A percentile compares a stretch with the other conserved stretches of the same genome.
Evolutionary conservation across 2,888 invertebrate species (phyloP).

Genomic region (Sinelater perroti): DNA sequence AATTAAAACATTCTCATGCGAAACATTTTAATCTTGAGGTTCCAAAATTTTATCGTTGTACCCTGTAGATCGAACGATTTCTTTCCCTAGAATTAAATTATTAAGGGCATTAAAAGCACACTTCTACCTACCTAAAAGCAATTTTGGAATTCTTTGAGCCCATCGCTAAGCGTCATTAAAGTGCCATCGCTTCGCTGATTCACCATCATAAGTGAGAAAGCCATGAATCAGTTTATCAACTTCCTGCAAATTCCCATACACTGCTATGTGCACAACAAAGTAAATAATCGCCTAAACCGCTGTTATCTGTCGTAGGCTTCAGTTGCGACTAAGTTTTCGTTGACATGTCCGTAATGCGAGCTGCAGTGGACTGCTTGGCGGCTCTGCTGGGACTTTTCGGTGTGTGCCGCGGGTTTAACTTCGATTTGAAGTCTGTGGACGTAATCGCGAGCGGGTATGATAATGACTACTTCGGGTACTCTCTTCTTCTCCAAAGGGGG

Average conservation of each 20-base stretch:
- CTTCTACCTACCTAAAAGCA: too few relatives aligned
- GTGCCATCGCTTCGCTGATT: neutral
- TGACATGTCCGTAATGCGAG: too few relatives aligned
- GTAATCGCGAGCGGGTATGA: slow-evolving; percentile 13
- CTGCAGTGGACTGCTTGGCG: too few relatives aligned
- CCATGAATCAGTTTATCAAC: slow-evolving; percentile 15
- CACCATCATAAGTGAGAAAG: neutral
- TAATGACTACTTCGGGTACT: slow-evolving; percentile 38
- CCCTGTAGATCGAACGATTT: too few relatives aligned
- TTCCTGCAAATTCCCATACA: slow-evolving; percentile 13
- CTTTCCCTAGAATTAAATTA: too few relatives aligned
- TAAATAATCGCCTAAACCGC: neutral
- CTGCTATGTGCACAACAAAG: neutral
- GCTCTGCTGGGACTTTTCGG: too few relatives aligned
- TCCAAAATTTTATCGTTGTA: too few relatives aligned
- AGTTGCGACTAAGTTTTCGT: neutral
- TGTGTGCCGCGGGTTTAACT: slow-evolving; percentile 21
- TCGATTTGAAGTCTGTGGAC: slow-evolving; percentile 31
- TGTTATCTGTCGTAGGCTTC: neutral
- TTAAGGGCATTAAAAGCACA: too few relatives aligned
- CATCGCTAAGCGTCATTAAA: too few relatives aligned
- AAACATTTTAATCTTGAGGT: too few relatives aligned
- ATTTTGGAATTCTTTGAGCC: too few relatives aligned
- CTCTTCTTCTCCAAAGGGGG: slow-evolving; percentile 36
- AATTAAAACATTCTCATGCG: too few relatives aligned